Conservation (phyloP, 92 coral and sea anemone genomes). For the Palythoa grandis region DNA sequence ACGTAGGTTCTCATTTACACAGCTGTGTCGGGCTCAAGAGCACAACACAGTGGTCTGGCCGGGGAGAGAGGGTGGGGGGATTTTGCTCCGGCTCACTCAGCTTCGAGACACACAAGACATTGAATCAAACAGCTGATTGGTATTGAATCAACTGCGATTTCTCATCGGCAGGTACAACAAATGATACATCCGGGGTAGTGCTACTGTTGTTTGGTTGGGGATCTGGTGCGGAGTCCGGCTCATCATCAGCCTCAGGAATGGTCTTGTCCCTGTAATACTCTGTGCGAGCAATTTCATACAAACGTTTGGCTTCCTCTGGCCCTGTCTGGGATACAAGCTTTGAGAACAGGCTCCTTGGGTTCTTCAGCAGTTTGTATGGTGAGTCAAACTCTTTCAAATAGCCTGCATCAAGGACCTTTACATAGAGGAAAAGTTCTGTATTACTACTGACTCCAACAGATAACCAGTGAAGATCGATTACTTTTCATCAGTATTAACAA, state of each 20-base stretch:
- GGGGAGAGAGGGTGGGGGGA: too few relatives aligned
- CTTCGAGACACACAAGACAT: not conserved
- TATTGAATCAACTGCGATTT: slow-evolving; percentile 40
- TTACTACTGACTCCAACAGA: too few relatives aligned
- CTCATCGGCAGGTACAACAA: slow-evolving; percentile 33
- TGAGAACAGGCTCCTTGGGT: slow-evolving; percentile 66
- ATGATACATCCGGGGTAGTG: slow-evolving; percentile 15
- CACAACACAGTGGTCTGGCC: too few relatives aligned
- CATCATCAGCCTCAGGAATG: slow-evolving; percentile 66
- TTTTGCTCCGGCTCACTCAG: too few relatives aligned
- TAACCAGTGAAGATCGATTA: too few relatives aligned
- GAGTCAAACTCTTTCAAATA: slow-evolving; percentile 77
- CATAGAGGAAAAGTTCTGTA: not conserved
- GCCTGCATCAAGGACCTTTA: slow-evolving; percentile 85
- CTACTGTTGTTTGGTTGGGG: not conserved
- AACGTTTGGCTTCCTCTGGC: slow-evolving; percentile 59
- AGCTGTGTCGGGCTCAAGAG: too few relatives aligned
- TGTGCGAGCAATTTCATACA: slow-evolving; percentile 67
- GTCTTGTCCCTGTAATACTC: slow-evolving; percentile 63
- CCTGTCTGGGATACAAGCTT: slow-evolving; percentile 82
- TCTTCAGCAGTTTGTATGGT: slow-evolving; percentile 69
- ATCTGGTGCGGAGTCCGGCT: slow-evolving; percentile 37
- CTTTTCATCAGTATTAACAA: too few relatives aligned
- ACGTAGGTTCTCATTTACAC: too few relatives aligned
- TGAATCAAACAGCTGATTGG: slow-evolving; percentile 41